Conservation (phyloP, 2,888 invertebrate genomes). For the Agapostemon virescens region DNA sequence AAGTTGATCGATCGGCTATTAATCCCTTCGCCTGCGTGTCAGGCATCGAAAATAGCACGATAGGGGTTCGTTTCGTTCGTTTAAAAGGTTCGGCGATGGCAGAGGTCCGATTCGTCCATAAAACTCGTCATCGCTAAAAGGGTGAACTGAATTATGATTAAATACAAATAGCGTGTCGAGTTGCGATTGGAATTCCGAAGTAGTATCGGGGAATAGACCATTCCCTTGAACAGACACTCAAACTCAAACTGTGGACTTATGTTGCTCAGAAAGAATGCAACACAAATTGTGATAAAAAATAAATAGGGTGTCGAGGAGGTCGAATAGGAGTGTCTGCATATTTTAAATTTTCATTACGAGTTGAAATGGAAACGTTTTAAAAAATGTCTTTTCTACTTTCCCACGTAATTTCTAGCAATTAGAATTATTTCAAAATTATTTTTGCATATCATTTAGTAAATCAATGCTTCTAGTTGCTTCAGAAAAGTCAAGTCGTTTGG, state of each 20-base stretch:
- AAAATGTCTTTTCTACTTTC: too few relatives aligned
- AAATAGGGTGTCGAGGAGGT: too few relatives aligned
- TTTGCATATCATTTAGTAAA: too few relatives aligned
- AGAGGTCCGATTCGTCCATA: background rate
- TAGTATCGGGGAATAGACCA: background rate
- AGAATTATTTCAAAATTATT: too few relatives aligned
- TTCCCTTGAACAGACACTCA: background rate
- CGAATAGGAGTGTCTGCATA: too few relatives aligned
- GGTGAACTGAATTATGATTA: background rate
- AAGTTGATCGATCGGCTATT: constrained; percentile 6
- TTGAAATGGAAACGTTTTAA: too few relatives aligned
- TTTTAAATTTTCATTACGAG: too few relatives aligned
- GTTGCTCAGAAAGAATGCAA: background rate
- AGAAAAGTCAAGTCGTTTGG: too few relatives aligned
- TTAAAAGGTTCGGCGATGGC: background rate
- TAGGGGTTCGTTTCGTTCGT: background rate
- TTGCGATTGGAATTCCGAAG: background rate
- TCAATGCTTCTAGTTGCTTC: too few relatives aligned
- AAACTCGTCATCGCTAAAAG: background rate
- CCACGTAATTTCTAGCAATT: too few relatives aligned
- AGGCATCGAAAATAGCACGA: background rate
- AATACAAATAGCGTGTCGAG: background rate
- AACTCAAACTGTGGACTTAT: background rate
- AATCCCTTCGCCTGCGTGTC: constrained; percentile 2
- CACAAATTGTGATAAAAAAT: too few relatives aligned